Evolutionary conservation across 2,888 invertebrate species (phyloP).

Genomic region (Hipparchia semele): DNA sequence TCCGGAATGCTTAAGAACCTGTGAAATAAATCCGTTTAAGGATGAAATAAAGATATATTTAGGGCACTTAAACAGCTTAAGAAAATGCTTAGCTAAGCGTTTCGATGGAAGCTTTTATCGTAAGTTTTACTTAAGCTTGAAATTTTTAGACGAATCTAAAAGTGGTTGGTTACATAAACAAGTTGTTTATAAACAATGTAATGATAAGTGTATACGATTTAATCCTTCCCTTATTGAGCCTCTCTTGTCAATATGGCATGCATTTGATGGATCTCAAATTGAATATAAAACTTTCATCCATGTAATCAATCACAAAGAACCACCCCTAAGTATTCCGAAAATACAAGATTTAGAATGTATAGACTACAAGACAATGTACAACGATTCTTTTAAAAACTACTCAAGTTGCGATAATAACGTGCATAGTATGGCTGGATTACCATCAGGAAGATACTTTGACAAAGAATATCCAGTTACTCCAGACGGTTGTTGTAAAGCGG

Average conservation of each 20-base stretch:
- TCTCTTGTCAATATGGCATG: slow-evolving; percentile 70
- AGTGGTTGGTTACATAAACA: slow-evolving; percentile 72
- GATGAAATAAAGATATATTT: slow-evolving; percentile 71
- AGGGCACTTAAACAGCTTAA: slow-evolving; percentile 67
- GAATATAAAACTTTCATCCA: slow-evolving; percentile 77
- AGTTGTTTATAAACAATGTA: slow-evolving; percentile 69
- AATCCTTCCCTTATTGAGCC: slow-evolving; percentile 72
- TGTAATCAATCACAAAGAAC: slow-evolving; percentile 71
- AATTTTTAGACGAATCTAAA: slow-evolving; percentile 63
- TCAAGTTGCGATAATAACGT: slow-evolving; percentile 48
- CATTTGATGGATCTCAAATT: slow-evolving; percentile 70
- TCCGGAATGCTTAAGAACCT: slow-evolving; percentile 67
- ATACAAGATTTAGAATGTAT: slow-evolving; percentile 61
- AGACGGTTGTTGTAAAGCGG: slow-evolving; percentile 53
- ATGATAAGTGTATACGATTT: slow-evolving; percentile 66
- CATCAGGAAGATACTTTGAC: slow-evolving; percentile 70
- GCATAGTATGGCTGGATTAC: slow-evolving; percentile 60
- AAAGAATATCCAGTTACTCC: slow-evolving; percentile 64
- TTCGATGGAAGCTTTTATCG: slow-evolving; percentile 60
- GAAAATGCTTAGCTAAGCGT: slow-evolving; percentile 57
- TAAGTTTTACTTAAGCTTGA: slow-evolving; percentile 59
- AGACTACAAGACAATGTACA: slow-evolving; percentile 68
- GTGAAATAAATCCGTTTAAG: slow-evolving; percentile 60
- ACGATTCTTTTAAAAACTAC: slow-evolving; percentile 64
- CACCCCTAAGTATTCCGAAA: slow-evolving; percentile 66